Base-by-base conservation (phyloP, 2,888 invertebrate species). In the Drosophila seclusa region DNA sequence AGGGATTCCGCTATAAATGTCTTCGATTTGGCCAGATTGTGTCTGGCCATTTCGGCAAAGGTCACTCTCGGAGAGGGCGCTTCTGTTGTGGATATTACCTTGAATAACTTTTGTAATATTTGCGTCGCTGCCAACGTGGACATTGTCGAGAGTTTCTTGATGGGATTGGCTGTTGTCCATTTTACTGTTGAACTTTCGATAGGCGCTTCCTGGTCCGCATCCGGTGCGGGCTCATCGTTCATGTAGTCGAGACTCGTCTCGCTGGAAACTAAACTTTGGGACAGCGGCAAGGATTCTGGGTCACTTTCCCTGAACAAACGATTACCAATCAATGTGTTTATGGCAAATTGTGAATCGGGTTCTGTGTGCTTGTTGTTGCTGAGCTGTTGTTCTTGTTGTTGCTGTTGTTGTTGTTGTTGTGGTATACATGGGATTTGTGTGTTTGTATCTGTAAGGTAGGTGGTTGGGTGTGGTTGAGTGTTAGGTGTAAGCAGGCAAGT, bases 1-100 rank as follows among this genome's bases (percentile, higher is more conserved):
- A 87, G 54, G 1, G 87, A 83, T 18, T 73, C 71, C n/a, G 81
- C 78, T 7, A 79, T 78, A 7, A 81, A 71, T 2, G 83, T 73
- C 65, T 76, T 83, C 0, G 85, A 82, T 11, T 83, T 83, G 40
- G 73, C 83, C 60, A 83, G 31, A 62, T 75, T 85, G 18, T 83
- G 83, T 11, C 40, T 60, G 21, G 84, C 82, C 73, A 83, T 40
- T 29, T 81, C 70, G 8, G 83, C 64, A 21, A 85, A 61, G 13
- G 83, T 85, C 16, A 85, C 63, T 4, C 24, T 55, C 0, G 60
- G 53, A 10, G 8, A 18, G 0, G 60, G 42, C n/a, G 66, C 34
- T 16, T 73, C 38, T 8, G 80, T 72, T 36, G 82, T 80, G 10
- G 78, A 69, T 52, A 85, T 84, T 7, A 62, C 75, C 6, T 52